Conservation (phyloP, 2,797 vertebrate species). For the Sphenodon punctatus region DNA sequence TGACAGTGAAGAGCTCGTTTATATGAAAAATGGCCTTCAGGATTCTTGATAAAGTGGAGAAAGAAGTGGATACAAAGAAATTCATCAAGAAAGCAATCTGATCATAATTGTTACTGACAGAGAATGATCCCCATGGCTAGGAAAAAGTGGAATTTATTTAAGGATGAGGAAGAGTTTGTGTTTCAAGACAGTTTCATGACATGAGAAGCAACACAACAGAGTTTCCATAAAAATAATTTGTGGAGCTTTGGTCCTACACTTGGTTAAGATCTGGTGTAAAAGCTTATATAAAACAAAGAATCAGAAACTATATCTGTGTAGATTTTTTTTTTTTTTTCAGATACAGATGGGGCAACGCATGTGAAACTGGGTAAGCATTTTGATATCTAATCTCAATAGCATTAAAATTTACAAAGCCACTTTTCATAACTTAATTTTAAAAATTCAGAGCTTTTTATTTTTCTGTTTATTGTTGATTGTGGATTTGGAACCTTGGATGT, state of each 20-base stretch:
- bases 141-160: neutral
- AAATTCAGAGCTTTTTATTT: neutral
- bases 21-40: constrained; percentile 38
- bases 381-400: neutral
- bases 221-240: constrained; percentile 20
- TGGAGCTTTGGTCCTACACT: constrained; percentile 7
- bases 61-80: constrained; percentile 12
- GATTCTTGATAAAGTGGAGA: neutral
- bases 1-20: constrained; percentile 30
- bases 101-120: neutral
- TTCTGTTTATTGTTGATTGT: too few species aligned
- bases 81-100: neutral
- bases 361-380: neutral
- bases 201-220: constrained; percentile 10
- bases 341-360: neutral
- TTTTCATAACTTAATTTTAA: neutral
- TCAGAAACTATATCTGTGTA: neutral
- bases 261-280: neutral
- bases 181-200: neutral
- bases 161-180: neutral
- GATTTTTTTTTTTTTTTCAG: constrained; percentile 23
- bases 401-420: neutral
- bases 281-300: neutral
- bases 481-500: neutral
- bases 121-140: neutral